Evolutionary conservation across 2,113 vertebrate genomes (phyloP).

Genomic region (Plecturocebus donacophilus): DNA sequence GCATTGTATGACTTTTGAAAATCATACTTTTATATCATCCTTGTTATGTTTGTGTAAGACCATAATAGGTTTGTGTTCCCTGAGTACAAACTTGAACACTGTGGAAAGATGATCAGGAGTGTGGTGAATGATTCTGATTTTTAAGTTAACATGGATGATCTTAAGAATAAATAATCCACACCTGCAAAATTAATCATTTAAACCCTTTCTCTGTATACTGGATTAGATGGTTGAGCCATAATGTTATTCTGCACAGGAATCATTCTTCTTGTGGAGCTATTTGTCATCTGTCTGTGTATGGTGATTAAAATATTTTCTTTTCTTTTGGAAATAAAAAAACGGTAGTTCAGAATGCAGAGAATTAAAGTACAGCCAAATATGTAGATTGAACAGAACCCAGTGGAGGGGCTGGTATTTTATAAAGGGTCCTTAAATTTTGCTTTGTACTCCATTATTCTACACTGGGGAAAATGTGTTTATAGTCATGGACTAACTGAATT

Average conservation of each 20-base stretch:
- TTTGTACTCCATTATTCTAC: neutral
- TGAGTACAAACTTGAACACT: slow-evolving; percentile 5
- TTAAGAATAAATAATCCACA: slow-evolving; percentile 66
- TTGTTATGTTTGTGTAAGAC: slow-evolving; percentile 56
- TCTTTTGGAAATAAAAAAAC: slow-evolving; percentile 46
- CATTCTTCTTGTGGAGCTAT: slow-evolving; percentile 8
- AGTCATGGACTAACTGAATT: neutral
- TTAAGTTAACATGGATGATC: slow-evolving; percentile 60
- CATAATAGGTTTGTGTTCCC: slow-evolving; percentile 45
- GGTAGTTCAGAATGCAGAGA: neutral
- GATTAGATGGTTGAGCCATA: neutral
- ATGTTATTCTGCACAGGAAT: neutral
- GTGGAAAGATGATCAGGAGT: slow-evolving; percentile 43
- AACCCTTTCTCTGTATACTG: slow-evolving; percentile 11
- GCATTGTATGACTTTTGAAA: slow-evolving; percentile 42
- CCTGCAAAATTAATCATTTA: slow-evolving; percentile 64
- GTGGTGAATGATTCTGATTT: slow-evolving; percentile 49
- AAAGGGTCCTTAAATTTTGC: slow-evolving; percentile 43
- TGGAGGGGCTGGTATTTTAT: neutral
- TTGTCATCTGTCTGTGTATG: slow-evolving; percentile 2
- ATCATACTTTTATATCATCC: slow-evolving; percentile 2
- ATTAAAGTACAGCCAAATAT: neutral
- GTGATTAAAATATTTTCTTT: slow-evolving; percentile 25
- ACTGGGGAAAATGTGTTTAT: neutral
- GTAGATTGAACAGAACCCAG: neutral